Evolutionary conservation across 2,113 vertebrate species (phyloP), one percentile per base, ranked within the genome.

Genomic region (Urocolius indicus): DNA sequence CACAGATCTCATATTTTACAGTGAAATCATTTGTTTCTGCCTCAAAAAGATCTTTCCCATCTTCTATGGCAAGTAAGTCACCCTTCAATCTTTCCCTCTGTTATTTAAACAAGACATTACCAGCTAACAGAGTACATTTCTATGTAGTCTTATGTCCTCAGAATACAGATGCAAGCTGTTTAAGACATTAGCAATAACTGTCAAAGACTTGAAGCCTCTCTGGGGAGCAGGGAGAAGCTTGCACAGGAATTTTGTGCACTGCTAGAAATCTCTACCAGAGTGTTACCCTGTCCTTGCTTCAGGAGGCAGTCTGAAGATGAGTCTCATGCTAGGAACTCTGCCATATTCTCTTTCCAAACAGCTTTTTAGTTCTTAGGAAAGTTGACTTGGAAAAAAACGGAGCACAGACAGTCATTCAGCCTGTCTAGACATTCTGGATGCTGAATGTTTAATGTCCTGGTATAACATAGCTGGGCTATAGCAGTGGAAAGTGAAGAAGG

Each of bases 371-470:
- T 78, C 65, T 89, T 49, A 67, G 65, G 45, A 78, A 92, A 91
- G 76, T 65, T 89, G 29, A 84, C 66, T 84, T 41, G 63, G 55
- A 92, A 77, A 76, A 89, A 77, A 89, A 77, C 6, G 26, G 32
- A 91, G 77, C 57, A 48, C 69, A 96, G 91, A 62, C 83, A 85
- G 75, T 55, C 79, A 86, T 90, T 69, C 51, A 96, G 89, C 79
- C 80, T 91, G 93, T 94, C 86, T 95, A 94, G 95, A 95, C 83
- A 81, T 74, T 89, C 84, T 94, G 80, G 61, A 93, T 91, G 52
- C 69, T 90, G 73, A 75, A 66, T 92, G 57, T 87, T 92, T 97
- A 55, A 89, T 72, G 65, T 48, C 43, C 68, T 87, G 22, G 76
- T 89, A 38, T 63, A 74, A 78, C 65, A 55, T 67, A 89, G 76